phyloP scores from a whole-genome alignment of 92 coral and sea anemone species.

The Pocillopora grandis region DNA sequence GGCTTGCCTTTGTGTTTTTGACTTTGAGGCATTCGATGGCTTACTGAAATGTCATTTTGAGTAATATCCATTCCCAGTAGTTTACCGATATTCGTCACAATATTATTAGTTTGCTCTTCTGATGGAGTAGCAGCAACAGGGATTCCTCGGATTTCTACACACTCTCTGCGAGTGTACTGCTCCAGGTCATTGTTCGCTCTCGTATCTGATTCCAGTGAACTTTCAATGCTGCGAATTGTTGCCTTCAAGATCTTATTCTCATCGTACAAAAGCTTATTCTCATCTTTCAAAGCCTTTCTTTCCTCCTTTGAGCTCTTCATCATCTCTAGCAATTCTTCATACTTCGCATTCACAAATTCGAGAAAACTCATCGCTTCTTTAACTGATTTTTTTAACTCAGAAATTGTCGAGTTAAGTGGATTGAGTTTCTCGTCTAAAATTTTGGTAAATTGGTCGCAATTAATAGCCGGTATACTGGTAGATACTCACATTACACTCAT shows the following conservation, averaged over 20 bases:
- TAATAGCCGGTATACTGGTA: slow-evolving; percentile 9
- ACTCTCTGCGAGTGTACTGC: slow-evolving; percentile 57
- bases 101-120: slow-evolving; percentile 37
- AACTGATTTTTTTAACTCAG: slow-evolving; percentile 23
- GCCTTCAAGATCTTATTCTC: not conserved
- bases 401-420: slow-evolving; percentile 21
- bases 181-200: slow-evolving; percentile 38
- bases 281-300: slow-evolving; percentile 32
- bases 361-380: slow-evolving; percentile 21
- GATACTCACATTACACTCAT: not conserved
- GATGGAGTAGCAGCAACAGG: slow-evolving; percentile 49
- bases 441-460: slow-evolving; percentile 1
- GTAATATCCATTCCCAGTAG: slow-evolving; percentile 48
- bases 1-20: slow-evolving; percentile 32
- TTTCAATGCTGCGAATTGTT: slow-evolving; percentile 30
- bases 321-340: slow-evolving; percentile 24
- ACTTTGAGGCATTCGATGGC: slow-evolving; percentile 48
- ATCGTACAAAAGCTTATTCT: not conserved
- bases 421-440: slow-evolving; percentile 27
- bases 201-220: slow-evolving; percentile 16
- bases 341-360: slow-evolving; percentile 24
- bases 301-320: slow-evolving; percentile 25
- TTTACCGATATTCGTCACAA: slow-evolving; percentile 45
- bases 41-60: slow-evolving; percentile 52
- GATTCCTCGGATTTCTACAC: slow-evolving; percentile 50